These are phyloP conservation scores for Tauraco hartlaubi DNA, from an alignment of 2,797 vertebrate species.

Conservation along the genomic window DNA sequence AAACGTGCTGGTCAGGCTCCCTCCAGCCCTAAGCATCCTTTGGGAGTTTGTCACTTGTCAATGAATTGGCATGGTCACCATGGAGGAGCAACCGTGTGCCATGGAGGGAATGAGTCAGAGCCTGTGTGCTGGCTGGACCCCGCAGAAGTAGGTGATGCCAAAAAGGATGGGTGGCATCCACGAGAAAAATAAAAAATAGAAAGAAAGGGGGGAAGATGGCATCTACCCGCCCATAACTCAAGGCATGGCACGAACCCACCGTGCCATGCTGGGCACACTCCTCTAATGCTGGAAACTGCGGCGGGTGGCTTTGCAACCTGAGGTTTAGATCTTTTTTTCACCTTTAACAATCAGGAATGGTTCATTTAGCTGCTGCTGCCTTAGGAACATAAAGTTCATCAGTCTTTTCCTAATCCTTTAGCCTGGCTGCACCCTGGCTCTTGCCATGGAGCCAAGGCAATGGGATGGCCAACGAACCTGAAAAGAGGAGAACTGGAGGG, in stretches of 20 bases:
- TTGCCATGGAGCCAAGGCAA: accelerated
- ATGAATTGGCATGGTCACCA: accelerated
- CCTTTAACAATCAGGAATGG: neutral
- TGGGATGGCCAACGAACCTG: neutral
- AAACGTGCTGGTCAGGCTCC: neutral
- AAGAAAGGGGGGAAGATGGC: neutral
- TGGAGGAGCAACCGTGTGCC: neutral
- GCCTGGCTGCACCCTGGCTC: neutral
- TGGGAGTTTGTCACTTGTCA: neutral
- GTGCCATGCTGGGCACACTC: neutral
- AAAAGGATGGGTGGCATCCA: neutral
- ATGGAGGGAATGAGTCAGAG: neutral
- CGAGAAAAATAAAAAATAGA: neutral
- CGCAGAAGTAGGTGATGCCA: accelerated
- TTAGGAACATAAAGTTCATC: neutral
- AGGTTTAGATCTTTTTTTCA: neutral
- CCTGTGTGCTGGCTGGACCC: accelerated
- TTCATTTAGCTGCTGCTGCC: neutral
- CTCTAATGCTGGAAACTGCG: accelerated
- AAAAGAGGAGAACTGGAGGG: neutral
- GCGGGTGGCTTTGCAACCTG: neutral
- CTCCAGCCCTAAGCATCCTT: neutral
- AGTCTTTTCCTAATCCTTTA: neutral
- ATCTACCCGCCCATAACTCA: neutral
- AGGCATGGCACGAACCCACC: neutral